A percentile compares a stretch with the other conserved stretches of the same genome.
Evolutionary conservation across 2,888 invertebrate genomes (phyloP).

Genomic region (Dione vanillae): DNA sequence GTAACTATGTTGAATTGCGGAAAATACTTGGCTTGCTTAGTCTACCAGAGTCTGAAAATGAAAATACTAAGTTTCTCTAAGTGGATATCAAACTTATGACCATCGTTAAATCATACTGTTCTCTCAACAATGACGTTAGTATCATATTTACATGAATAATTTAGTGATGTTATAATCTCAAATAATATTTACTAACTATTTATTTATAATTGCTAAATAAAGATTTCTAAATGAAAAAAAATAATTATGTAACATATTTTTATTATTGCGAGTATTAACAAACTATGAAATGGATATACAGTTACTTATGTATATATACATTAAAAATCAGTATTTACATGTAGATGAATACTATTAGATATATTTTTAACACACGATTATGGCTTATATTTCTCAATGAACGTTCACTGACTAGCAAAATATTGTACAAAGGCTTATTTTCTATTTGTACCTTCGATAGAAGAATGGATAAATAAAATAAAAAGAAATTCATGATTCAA

Average conservation of each 20-base stretch:
- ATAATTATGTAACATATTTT: constrained; percentile 3
- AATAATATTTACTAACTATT: too few relatives aligned
- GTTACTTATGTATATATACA: not conserved
- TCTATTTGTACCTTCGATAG: constrained; percentile 12
- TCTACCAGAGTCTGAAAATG: too few relatives aligned
- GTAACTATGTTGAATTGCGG: too few relatives aligned
- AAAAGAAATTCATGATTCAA: not conserved
- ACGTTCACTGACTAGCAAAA: constrained; percentile 33
- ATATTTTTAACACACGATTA: not conserved
- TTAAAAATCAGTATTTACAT: not conserved
- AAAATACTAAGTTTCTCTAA: too few relatives aligned
- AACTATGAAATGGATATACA: not conserved
- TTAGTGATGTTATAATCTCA: too few relatives aligned
- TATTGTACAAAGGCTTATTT: constrained; percentile 12
- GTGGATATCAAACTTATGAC: too few relatives aligned
- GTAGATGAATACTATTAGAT: not conserved
- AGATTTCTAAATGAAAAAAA: not conserved
- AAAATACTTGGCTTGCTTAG: too few relatives aligned
- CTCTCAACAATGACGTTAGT: too few relatives aligned
- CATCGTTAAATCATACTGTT: too few relatives aligned
- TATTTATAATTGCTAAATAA: too few relatives aligned
- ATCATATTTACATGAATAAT: too few relatives aligned
- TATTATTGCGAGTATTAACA: constrained; percentile 22
- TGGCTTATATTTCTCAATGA: constrained; percentile 27
- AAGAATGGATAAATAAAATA: not conserved